Evolutionary conservation across 30 jellyfish, hydroid and myxozoan species (phyloP), one percentile per base, ranked within the genome.

Genomic region (Aurelia sp.): DNA sequence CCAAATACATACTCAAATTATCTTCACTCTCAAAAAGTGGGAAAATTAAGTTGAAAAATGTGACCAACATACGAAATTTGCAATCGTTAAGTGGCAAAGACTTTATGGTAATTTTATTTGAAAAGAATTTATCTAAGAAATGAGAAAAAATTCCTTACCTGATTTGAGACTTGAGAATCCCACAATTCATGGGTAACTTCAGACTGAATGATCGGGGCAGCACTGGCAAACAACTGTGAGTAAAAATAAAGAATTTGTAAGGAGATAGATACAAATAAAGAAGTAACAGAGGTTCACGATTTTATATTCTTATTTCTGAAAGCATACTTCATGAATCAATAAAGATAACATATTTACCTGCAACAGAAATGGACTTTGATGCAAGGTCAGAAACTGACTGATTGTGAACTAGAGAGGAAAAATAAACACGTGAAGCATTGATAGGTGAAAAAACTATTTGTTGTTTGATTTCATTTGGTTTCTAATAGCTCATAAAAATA

Each of bases 161-260:
- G 71, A 16, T 87, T 96, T 23, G 68, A 11, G 17, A 71, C 12
- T 33, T 76, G 68, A 23, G 80, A 79, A 16, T 79, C 84, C n/a
- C 41, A 62, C 52, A 81, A 59, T 18, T 76, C 95, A 7, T 69
- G 44, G 19, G 86, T 85, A 53, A 78, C 89, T 40, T 89, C 97
- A 18, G 92, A 86, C 55, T 50, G 84, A 55, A 94, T 62, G 22
- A 94, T 89, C 11, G 99, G 99, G 22, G 99, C 92, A 18, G 92
- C 99, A 79, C 99, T 86, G 19, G 99, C 97, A 65, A 94, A 86
- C 78, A 94, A 55, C 99, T 94, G 81, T 11, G 63, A 55, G 52
- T 30, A 13, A 48, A 10, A 27, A 37, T 19, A 82, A 37, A 87
- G 18, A 6, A 4, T 7, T 17, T 37, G 48, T 1, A 71, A 40